Evolutionary conservation across 1,140 invertebrate species (phyloP).

Genomic region (Heliconius nattereri): DNA sequence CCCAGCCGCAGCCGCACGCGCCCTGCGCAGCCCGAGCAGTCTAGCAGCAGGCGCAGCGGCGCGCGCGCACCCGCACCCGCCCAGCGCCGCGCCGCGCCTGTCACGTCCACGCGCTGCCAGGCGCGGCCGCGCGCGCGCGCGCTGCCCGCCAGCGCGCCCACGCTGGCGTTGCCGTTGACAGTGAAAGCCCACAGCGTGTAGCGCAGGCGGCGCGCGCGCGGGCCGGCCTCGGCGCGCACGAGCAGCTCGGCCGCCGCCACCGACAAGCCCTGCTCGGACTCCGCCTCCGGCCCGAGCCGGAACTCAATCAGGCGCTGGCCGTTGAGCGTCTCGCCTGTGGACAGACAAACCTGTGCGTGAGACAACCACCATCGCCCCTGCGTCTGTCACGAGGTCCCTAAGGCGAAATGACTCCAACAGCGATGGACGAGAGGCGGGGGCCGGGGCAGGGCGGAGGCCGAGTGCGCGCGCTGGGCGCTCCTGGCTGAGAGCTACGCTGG

Average conservation of each 20-base stretch:
- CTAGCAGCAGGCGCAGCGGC: slow-evolving; percentile 88
- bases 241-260: slow-evolving; percentile 89
- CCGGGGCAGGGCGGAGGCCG: slow-evolving; percentile 34
- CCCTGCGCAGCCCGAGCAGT: slow-evolving; percentile 89
- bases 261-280: slow-evolving; percentile 83
- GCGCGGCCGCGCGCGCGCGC: slow-evolving; percentile 85
- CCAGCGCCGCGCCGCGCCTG: slow-evolving; percentile 85
- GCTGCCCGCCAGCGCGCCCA: slow-evolving; percentile 86
- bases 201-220: slow-evolving; percentile 70
- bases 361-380: not conserved
- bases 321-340: slow-evolving; percentile 88
- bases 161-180: slow-evolving; percentile 82
- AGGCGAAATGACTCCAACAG: slow-evolving; percentile 62
- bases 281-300: slow-evolving; percentile 84
- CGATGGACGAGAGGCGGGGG: slow-evolving; percentile 34
- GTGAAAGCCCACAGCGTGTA: slow-evolving; percentile 53
- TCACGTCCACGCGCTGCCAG: slow-evolving; percentile 94
- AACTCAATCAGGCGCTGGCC: slow-evolving; percentile 93
- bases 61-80: slow-evolving; percentile 77
- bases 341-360: slow-evolving; percentile 53
- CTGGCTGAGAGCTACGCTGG: slow-evolving; percentile 68
- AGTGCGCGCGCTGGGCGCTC: slow-evolving; percentile 64
- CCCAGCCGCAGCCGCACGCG: slow-evolving; percentile 84
- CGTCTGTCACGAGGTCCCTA: slow-evolving; percentile 43
- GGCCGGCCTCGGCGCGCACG: slow-evolving; percentile 84